Base-by-base conservation (phyloP, 2,888 invertebrate species). In the Melinopterus prodromus region DNA sequence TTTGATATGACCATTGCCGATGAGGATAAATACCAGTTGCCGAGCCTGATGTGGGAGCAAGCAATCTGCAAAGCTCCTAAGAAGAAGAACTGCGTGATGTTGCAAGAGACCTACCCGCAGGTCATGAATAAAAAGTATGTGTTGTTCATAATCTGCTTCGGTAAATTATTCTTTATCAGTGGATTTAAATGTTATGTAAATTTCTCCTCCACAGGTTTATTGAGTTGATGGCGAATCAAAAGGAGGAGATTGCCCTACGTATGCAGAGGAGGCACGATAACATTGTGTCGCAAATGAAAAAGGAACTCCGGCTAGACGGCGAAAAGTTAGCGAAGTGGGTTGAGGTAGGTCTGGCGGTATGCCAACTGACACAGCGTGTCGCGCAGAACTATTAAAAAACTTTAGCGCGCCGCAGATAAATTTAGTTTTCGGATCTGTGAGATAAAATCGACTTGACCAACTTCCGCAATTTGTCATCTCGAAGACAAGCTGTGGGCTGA, bases 41-140 rank as follows among this genome's bases (percentile, higher is more conserved):
- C 89, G 1, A 84, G 86, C 0, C 86, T 86, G 5, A 89, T 90
- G 89, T 90, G 89, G 89, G 87, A 88, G 77, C 88, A 88, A 80
- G 88, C 86, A 4, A 89, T 89, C 71, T 88, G 88, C 77, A 86
- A 87, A 81, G 85, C 86, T 16, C 89, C 89, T 0, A 84, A 82
- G 5, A 87, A 85, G 79, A 86, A 86, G 71, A 84, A 87, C 69
- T 85, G 89, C 83, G 85, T 85, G 16, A 79, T 77, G 26, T 80
- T 90, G 70, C 84, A 86, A 53, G 83, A 83, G 6, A 83, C 81
- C 38, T 90, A 90, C 82, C 89, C 90, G 0, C 72, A 85, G 16
- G 80, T 84, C 74, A 75, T 89, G 12, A 85, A 88, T 26, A 86
- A 88, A 82, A 87, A 85, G 87, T 88, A 84, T 83, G 82, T 82